A percentile compares a stretch with the other conserved stretches of the same genome.
Conservation (phyloP, 2,797 vertebrate species). For the Channallabes apus region DNA sequence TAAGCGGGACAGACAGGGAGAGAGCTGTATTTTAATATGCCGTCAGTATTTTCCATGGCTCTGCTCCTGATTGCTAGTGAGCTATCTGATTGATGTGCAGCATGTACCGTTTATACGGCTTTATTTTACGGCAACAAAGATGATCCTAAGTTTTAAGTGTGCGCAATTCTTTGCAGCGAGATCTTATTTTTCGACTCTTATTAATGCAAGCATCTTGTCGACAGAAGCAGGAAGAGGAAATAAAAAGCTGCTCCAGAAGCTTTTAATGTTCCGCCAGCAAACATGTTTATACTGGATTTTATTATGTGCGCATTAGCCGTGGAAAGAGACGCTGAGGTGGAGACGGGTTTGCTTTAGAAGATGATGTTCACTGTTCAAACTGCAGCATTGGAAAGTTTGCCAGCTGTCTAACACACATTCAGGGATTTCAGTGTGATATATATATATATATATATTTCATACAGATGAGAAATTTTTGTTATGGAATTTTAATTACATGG, state of each 20-base stretch:
- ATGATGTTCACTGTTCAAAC: constrained; percentile 19
- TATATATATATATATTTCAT: too few species aligned
- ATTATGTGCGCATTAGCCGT: background rate
- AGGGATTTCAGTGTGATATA: background rate
- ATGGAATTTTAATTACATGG: background rate
- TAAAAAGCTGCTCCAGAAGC: background rate
- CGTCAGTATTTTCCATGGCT: background rate
- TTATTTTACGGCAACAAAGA: background rate
- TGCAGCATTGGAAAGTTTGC: constrained; percentile 19
- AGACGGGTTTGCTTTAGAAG: constrained; percentile 25
- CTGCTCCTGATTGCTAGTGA: background rate
- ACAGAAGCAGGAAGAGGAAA: background rate
- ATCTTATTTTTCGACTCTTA: constrained; percentile 10
- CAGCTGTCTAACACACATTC: background rate
- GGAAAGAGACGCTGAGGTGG: background rate
- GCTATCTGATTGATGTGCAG: background rate
- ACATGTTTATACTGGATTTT: background rate
- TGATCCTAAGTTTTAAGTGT: background rate
- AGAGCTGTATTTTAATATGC: background rate
- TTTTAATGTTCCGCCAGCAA: constrained; percentile 13
- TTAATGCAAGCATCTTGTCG: background rate
- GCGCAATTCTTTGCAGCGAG: background rate
- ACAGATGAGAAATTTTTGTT: background rate
- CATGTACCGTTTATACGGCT: background rate
- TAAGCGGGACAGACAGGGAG: background rate